Evolutionary conservation across 2,797 vertebrate species (phyloP), one percentile per base, ranked within the genome.

Genomic region (Astyanax mexicanus): DNA sequence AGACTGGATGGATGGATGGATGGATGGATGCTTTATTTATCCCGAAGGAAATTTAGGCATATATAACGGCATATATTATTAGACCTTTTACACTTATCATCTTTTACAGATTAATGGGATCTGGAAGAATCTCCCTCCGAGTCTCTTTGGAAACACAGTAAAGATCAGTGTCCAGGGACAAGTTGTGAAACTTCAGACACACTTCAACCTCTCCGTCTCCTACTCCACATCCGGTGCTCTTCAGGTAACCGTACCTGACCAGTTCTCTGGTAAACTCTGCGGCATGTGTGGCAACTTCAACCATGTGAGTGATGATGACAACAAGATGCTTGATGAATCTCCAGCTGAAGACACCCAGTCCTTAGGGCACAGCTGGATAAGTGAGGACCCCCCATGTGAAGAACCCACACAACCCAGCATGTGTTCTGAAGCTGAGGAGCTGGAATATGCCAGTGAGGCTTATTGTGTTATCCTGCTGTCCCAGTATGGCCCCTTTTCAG

Each of bases 221-320:
- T 95, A 90, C 19, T 91, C 94, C 84, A 60, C 60, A 0, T 79
- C 90, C 6, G 92, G 94, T 21, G 87, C 87, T 0, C 89, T 97
- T 69, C 90, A 94, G 5, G 77, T 97, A 68, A 87, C 79, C 55
- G 82, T 96, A 68, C 94, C 95, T 1, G 84, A 84, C 17, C 23
- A 40, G 15, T 95, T 93, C 81, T 92, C 91, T 6, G 74, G 88
- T 78, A 84, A 89, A 78, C 91, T 94, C 29, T 96, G 95, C 3
- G 95, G 96, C 80, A 88, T 96, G 84, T 96, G 95, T 27, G 95
- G 95, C 23, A 96, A 95, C 88, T 97, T 94, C 60, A 96, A 96
- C 85, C 77, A 69, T 64, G 45, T 62, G 15, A 71, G 6, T 62
- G 81, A 77, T 10, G 95, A 96, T 5, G 95, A 96, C 37, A 87